Conservation (phyloP, 2,797 vertebrate species). For the Cirrhinus molitorella region DNA sequence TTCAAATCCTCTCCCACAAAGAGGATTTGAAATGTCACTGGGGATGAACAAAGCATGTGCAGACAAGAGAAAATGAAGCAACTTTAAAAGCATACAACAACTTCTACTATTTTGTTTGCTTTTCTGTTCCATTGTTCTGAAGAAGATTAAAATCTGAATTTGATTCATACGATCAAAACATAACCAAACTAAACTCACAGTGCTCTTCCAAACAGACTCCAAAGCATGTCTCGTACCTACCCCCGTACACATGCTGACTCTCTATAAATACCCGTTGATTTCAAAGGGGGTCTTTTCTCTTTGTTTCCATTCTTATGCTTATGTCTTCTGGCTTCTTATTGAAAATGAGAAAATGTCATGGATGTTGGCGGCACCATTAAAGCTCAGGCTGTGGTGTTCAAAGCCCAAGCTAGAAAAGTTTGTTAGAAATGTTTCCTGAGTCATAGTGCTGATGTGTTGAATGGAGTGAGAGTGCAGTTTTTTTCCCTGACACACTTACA, state of each 20-base stretch:
- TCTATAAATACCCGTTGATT: slow-evolving; percentile 43
- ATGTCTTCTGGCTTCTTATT: slow-evolving; percentile 15
- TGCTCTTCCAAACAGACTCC: not conserved
- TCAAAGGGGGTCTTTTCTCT: slow-evolving; percentile 38
- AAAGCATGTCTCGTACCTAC: not conserved
- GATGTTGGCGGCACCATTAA: slow-evolving; percentile 7
- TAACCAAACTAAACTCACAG: not conserved
- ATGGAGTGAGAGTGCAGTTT: slow-evolving; percentile 9
- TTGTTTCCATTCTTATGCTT: slow-evolving; percentile 46
- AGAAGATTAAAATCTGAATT: not conserved
- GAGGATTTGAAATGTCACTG: slow-evolving; percentile 42
- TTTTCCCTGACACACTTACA: not conserved
- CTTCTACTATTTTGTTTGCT: not conserved
- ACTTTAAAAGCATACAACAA: slow-evolving; percentile 27
- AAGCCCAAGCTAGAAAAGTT: not conserved
- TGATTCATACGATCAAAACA: not conserved
- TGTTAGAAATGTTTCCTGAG: not conserved
- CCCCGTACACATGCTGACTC: not conserved
- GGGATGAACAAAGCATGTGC: slow-evolving; percentile 23
- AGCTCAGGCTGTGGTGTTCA: not conserved
- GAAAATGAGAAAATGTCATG: slow-evolving; percentile 1
- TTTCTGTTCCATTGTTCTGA: not conserved
- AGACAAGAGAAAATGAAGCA: slow-evolving; percentile 23
- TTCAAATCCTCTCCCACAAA: slow-evolving; percentile 50
- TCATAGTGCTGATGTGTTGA: not conserved